phyloP scores from a whole-genome alignment of 2,113 vertebrate genomes.

The Oceanites oceanicus region DNA sequence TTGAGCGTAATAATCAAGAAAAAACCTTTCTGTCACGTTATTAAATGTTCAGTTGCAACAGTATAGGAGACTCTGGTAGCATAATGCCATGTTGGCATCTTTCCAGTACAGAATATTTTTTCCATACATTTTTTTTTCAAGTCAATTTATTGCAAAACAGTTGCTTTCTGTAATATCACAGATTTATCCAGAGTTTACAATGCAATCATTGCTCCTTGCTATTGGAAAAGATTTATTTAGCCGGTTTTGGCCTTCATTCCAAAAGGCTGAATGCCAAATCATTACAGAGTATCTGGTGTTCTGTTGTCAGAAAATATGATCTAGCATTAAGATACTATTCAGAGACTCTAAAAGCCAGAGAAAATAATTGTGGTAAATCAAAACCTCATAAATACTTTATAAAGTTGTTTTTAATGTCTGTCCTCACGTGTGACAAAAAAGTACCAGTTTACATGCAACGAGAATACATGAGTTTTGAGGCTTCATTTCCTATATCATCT shows the following conservation, averaged over 20 bases:
- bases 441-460: slow-evolving; percentile 40
- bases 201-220: slow-evolving; percentile 62
- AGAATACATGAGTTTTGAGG: slow-evolving; percentile 35
- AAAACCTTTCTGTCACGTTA: not conserved
- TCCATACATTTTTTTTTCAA: not conserved
- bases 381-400: slow-evolving; percentile 70
- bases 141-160: slow-evolving; percentile 50
- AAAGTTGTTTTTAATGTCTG: slow-evolving; percentile 60
- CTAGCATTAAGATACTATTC: slow-evolving; percentile 66
- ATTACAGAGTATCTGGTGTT: slow-evolving; percentile 72
- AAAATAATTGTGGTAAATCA: slow-evolving; percentile 66
- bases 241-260: slow-evolving; percentile 54
- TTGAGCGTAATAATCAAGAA: not conserved
- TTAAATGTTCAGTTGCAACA: slow-evolving; percentile 1
- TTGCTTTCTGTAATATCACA: slow-evolving; percentile 60
- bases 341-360: slow-evolving; percentile 57
- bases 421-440: slow-evolving; percentile 63
- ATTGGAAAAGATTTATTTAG: slow-evolving; percentile 69
- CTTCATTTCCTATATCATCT: slow-evolving; percentile 33
- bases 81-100: slow-evolving; percentile 20
- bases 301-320: slow-evolving; percentile 73
- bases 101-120: not conserved
- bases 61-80: not conserved
- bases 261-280: slow-evolving; percentile 64
- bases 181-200: slow-evolving; percentile 65